phyloP scores from a whole-genome alignment of 2,888 invertebrate genomes.

The Drosophila infuscata region DNA sequence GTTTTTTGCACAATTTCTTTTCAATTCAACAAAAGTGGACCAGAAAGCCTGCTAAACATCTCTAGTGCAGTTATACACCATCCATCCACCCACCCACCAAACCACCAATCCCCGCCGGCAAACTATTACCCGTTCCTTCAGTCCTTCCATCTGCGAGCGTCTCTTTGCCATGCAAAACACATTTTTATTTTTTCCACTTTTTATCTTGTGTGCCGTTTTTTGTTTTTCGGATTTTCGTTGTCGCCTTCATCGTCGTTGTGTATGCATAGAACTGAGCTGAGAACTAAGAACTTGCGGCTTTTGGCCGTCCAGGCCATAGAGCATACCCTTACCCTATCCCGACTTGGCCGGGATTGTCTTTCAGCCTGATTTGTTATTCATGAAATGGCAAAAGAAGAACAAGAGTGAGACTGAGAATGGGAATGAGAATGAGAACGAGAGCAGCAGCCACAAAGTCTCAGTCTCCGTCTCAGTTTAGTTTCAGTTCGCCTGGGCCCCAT shows the following conservation, averaged over 20 bases:
- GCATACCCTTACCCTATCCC: conserved; percentile 18
- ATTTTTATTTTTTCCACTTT: conserved; percentile 13
- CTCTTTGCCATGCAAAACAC: conserved; percentile 63
- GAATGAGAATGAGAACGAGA: background rate
- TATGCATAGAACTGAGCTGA: conserved; percentile 64
- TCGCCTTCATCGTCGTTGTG: conserved; percentile 53
- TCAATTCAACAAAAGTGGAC: conserved; percentile 79
- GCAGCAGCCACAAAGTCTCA: conserved; percentile 33
- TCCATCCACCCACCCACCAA: background rate
- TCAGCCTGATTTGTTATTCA: conserved; percentile 79
- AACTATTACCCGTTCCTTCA: conserved; percentile 8
- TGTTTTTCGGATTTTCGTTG: conserved; percentile 68
- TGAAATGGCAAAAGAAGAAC: conserved; percentile 62
- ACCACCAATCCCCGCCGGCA: conserved; percentile 1
- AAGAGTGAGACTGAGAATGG: background rate
- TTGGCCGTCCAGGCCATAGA: conserved; percentile 61
- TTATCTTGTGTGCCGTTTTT: conserved; percentile 54
- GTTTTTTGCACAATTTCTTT: conserved; percentile 79
- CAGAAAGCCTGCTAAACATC: conserved; percentile 59
- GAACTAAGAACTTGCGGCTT: conserved; percentile 68
- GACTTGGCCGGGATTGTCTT: conserved; percentile 61
- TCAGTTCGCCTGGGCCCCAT: conserved; percentile 12
- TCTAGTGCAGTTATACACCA: conserved; percentile 41
- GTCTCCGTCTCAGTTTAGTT: background rate
- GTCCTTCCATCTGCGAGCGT: background rate